Conservation (phyloP, 2,888 invertebrate genomes). For the Leptura quadrifasciata region DNA sequence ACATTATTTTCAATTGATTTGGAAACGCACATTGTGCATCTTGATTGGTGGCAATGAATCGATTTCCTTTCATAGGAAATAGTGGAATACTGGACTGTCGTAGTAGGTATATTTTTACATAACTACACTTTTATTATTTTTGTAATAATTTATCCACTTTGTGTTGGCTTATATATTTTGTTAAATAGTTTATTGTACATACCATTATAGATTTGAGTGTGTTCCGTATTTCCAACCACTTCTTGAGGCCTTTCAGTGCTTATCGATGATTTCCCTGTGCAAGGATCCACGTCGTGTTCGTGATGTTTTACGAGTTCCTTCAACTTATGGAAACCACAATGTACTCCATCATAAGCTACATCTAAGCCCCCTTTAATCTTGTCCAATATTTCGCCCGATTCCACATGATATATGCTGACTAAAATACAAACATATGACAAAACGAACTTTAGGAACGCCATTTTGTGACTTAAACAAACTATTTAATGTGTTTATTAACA, state of each 20-base stretch:
- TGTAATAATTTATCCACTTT: too few relatives aligned
- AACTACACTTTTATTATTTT: too few relatives aligned
- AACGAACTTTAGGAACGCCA: background rate
- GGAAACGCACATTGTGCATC: too few relatives aligned
- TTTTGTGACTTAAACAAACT: constrained; percentile 12
- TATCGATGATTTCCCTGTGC: background rate
- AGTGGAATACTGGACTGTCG: too few relatives aligned
- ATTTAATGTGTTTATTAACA: background rate
- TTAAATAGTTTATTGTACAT: background rate
- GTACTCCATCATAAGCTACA: constrained; percentile 31
- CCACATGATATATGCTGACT: background rate
- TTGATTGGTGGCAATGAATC: too few relatives aligned
- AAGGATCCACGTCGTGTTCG: constrained; percentile 41
- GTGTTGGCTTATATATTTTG: too few relatives aligned
- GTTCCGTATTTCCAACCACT: background rate
- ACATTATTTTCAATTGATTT: too few relatives aligned
- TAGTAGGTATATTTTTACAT: too few relatives aligned
- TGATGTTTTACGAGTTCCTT: constrained; percentile 40
- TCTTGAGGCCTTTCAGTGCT: background rate
- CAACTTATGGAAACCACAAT: constrained; percentile 34
- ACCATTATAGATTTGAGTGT: background rate
- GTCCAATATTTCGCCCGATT: constrained; percentile 25
- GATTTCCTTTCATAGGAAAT: too few relatives aligned
- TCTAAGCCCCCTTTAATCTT: constrained; percentile 33
- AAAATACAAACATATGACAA: constrained; percentile 2